Base-by-base conservation (phyloP, 1,140 invertebrate species). In the Acromyrmex echinatior region DNA sequence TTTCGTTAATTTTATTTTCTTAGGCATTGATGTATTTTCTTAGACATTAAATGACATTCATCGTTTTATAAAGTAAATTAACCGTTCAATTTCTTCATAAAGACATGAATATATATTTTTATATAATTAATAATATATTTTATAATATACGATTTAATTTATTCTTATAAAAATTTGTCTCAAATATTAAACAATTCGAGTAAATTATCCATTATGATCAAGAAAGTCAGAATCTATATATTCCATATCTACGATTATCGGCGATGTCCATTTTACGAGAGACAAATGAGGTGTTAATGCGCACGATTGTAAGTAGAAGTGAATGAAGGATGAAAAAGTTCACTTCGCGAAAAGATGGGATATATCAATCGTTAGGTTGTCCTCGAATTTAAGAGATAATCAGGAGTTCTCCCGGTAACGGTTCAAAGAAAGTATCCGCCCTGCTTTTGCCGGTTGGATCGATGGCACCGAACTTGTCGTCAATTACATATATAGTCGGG, bases 311-410 rank as follows among this genome's bases (percentile, higher is more conserved):
- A 14, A 35, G 28, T n/a, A 49, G 25, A 49, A 74, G 39, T 58
- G 21, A 45, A 5, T 76, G 16, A 76, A 49, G 60, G 10, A 62
- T 45, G 74, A 62, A 87, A 85, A 87, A 76, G 80, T 68, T 85
- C 4, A 28, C 62, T 21, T 9, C 35, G 18, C 25, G 56, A 49
- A 39, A 79, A 21, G 51, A 18, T 10, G 39, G 31, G 25, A 58
- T 70, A 28, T 86, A 87, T 87, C 82, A 87, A 85, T 85, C 81
- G 49, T 78, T 74, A 56, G 31, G n/a, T 74, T 86, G 81, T 68
- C 60, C 78, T 79, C 81, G 45, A 86, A 79, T 79, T 80, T 58
- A 60, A 80, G 14, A 78, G 87, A 73, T 88, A 88, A 78, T 39
- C 28, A 14, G 18, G 1, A 28, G 3, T 74, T 35, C 16, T 25